phyloP scores from a whole-genome alignment of 2,797 vertebrate genomes.

The Loriculus beryllinus region DNA sequence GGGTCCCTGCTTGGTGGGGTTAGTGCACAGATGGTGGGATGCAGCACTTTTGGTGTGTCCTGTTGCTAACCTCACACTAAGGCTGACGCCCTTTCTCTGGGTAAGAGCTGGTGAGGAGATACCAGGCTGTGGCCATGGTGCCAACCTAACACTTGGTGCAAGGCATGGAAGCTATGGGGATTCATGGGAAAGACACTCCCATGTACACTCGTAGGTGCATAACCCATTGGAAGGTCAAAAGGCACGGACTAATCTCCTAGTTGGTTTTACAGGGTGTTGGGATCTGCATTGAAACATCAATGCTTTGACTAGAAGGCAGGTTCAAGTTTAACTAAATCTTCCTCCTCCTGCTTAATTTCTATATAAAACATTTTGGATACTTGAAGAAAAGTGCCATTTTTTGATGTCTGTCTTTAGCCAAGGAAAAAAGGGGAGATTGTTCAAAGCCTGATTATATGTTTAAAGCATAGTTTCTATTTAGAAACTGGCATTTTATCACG shows the following conservation, averaged over 20 bases:
- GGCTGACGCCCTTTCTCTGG: background rate
- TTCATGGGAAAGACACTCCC: fast-evolving
- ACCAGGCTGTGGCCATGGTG: background rate
- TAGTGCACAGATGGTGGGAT: background rate
- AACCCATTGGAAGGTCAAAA: background rate
- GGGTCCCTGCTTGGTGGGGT: background rate
- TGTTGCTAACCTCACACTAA: fast-evolving
- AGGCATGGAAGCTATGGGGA: fast-evolving
- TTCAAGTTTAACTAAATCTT: background rate
- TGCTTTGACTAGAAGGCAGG: background rate
- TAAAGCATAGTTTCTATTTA: conserved; percentile 37
- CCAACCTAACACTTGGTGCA: fast-evolving
- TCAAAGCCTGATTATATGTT: conserved; percentile 50
- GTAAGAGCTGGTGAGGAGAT: fast-evolving
- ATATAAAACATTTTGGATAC: background rate
- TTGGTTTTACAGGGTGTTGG: background rate
- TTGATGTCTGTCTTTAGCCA: background rate
- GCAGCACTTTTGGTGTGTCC: fast-evolving
- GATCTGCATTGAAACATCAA: background rate
- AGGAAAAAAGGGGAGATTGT: background rate
- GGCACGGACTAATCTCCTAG: fast-evolving
- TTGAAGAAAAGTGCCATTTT: background rate
- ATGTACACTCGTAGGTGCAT: fast-evolving
- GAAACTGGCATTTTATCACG: conserved; percentile 35
- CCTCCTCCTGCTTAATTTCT: background rate